Percentiles rank a stretch among this genome's conserved stretches.
Conservation (phyloP, 1,140 invertebrate species). For the Coenobita brevimanus region DNA sequence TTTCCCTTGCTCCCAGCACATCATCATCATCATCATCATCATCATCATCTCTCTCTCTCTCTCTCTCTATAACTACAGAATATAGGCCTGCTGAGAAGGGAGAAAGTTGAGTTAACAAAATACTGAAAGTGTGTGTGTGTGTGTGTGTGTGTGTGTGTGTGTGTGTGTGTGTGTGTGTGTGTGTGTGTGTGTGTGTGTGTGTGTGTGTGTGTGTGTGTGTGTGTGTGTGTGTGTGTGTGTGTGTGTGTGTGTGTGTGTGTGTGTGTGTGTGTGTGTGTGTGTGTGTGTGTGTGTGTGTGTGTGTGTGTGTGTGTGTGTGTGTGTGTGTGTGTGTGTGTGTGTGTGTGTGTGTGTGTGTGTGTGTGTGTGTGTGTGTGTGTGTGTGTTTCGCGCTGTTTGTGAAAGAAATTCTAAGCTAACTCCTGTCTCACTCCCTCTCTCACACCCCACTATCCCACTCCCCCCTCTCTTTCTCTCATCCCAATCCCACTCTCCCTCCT, state of each 20-base stretch:
- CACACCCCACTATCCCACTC: too few relatives aligned
- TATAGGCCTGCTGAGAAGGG: neutral
- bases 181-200: neutral
- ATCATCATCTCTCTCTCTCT: neutral
- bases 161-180: neutral
- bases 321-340: neutral
- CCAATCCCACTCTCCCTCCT: too few relatives aligned
- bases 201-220: conserved; percentile 16
- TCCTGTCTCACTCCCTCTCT: too few relatives aligned
- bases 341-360: neutral
- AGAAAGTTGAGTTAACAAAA: neutral
- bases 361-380: neutral
- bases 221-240: neutral
- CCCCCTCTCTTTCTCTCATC: too few relatives aligned
- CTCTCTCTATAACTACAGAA: neutral
- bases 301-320: conserved; percentile 20
- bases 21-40: neutral
- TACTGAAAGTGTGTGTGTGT: neutral
- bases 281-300: conserved; percentile 6
- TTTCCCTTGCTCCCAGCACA: neutral
- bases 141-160: conserved; percentile 20
- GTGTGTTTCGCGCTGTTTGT: neutral
- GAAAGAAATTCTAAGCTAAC: too few relatives aligned
- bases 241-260: conserved; percentile 16
- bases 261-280: conserved; percentile 24